Evolutionary conservation across 2,797 vertebrate species (phyloP), one percentile per base, ranked within the genome.

Genomic region (Poeciliopsis gracilis): DNA sequence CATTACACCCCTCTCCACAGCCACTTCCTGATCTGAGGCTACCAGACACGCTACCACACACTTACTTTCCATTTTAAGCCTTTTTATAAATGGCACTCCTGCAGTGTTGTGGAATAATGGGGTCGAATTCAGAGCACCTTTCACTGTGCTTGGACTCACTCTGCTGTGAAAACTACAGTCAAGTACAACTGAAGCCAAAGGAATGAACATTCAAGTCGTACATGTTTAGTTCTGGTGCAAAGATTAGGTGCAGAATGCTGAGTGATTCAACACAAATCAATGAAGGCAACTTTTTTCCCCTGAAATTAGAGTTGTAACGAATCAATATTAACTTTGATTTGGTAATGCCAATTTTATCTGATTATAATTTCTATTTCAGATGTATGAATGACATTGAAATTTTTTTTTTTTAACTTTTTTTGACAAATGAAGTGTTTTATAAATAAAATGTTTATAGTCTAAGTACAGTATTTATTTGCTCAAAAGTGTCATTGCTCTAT

Each of bases 61-160:
- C 91, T 92, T 91, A 81, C 92, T 93, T 93, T 90, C 91, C 91
- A 91, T 93, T 93, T 91, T 90, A 87, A 92, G 86, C 91, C 89
- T 91, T 94, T 93, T 94, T 89, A 91, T 88, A 92, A 93, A 94
- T 91, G 91, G 93, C 88, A 84, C 89, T 93, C 91, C 91, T 91
- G 90, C 91, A 87, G 89, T 83, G 91, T 89, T 86, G 89, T 88
- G 82, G 89, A 94, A 94, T 92, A 93, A 93, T 91, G 86, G 92
- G 91, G 90, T 91, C 77, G 86, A 81, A 88, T 84, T 86, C 87
- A 80, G 89, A 91, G 88, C 86, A 93, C 92, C 91, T 94, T 93
- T 93, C 85, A 81, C 89, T 82, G 91, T 91, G 86, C 88, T 91
- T 84, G 38, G 87, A 94, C 91, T 93, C 82, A 88, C 91, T 94